Conservation (phyloP, 2,888 invertebrate species). For the Hymenopus coronatus region DNA sequence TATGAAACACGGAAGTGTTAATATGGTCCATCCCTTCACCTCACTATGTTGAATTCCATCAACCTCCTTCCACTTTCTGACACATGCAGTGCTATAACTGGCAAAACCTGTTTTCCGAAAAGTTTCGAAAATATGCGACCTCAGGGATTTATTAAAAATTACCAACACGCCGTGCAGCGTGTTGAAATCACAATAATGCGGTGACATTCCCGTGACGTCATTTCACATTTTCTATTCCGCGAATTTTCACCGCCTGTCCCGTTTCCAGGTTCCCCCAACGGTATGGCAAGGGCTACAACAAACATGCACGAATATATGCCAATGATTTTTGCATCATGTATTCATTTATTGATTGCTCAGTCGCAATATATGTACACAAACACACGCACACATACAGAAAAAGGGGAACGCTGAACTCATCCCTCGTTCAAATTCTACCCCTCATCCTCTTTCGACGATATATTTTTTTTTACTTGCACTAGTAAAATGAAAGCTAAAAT, state of each 20-base stretch:
- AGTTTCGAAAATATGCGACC: constrained; percentile 30
- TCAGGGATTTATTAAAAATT: constrained; percentile 33
- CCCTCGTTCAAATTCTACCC: neutral
- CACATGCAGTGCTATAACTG: neutral
- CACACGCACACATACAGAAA: neutral
- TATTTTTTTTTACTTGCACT: constrained; percentile 1
- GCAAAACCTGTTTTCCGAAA: constrained; percentile 19
- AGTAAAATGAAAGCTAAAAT: constrained; percentile 30
- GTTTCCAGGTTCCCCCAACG: neutral
- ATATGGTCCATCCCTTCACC: neutral
- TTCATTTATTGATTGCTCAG: constrained; percentile 30
- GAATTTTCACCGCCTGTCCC: constrained; percentile 1
- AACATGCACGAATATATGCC: constrained; percentile 13
- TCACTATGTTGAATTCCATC: neutral
- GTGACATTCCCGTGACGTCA: constrained; percentile 49
- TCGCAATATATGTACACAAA: constrained; percentile 3
- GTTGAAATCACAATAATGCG: constrained; percentile 54
- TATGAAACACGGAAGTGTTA: neutral
- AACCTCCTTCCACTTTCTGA: neutral
- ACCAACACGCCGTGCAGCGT: constrained; percentile 25
- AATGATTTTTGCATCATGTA: constrained; percentile 30
- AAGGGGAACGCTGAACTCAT: neutral
- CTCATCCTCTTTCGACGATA: neutral
- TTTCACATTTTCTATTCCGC: constrained; percentile 43
- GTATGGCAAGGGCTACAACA: neutral